Base-by-base conservation (phyloP, 92 coral and sea anemone species). In the Epizoanthus ramosus region DNA sequence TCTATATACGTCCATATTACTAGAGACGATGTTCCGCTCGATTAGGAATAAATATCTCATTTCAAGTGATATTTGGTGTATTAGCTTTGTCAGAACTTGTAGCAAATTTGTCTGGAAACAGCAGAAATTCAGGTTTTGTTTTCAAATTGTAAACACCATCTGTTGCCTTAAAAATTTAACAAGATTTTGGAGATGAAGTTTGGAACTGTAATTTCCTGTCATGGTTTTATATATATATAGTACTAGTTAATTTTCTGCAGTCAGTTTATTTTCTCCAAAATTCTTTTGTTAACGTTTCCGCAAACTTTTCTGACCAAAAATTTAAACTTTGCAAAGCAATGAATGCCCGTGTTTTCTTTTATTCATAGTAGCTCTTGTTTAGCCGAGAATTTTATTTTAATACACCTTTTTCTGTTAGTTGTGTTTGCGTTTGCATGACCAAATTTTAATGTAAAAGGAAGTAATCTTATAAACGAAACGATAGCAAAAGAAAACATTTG, bases 131-230 rank as follows among this genome's bases (percentile, higher is more conserved):
- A 19, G 24, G 64, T 75, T 58, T 57, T 58, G 67, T 57, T 56
- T 75, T 75, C 19, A 58, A 75, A 57, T 25, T 35, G 60, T 15
- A 35, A 75, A 3, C 68, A 33, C 80, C 80, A 75, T 75, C 80
- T 57, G 68, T n/a, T 59, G 21, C 33, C 6, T 57, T 52, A 57
- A 58, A 57, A 58, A 57, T 57, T 75, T 75, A 75, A 31, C 80
- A 58, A 75, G 56, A 77, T 41, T 25, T 75, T 63, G 53, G 18
- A 77, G 45, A 77, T 47, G 65, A 60, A 41, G 5, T 39, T n/a
- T 24, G 9, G 47, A 54, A 37, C 41, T 45, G 16, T 35, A 60
- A 60, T 77, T 77, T 77, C 68, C 81, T 58, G 66, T 39, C 63
- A 59, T 56, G 63, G 68, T 58, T 60, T 17, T 19, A 19, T 41